phyloP scores from a whole-genome alignment of 2,797 vertebrate species.

The Amphiprion clarkii region DNA sequence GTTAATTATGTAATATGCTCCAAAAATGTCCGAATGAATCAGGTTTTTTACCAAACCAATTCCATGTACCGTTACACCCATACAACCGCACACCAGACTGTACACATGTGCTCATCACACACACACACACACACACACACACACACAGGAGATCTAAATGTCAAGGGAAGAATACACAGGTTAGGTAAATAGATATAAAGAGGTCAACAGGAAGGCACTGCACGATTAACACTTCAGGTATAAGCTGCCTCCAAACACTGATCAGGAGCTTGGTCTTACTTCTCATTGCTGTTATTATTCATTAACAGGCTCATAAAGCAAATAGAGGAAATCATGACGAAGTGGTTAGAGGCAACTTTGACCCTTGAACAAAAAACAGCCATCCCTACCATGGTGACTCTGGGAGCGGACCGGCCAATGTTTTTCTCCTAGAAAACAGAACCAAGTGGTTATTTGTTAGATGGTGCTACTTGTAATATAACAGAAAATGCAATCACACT shows the following conservation, averaged over 20 bases:
- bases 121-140: constrained; percentile 54
- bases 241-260: constrained; percentile 77
- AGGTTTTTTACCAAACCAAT: background rate
- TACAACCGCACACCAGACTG: constrained; percentile 51
- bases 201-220: constrained; percentile 65
- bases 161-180: constrained; percentile 64
- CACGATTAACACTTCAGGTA: constrained; percentile 69
- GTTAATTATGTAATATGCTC: background rate
- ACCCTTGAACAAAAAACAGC: constrained; percentile 79
- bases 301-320: constrained; percentile 35
- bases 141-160: constrained; percentile 74
- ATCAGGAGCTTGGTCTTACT: constrained; percentile 28
- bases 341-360: constrained; percentile 77
- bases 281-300: constrained; percentile 11
- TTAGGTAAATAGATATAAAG: constrained; percentile 60
- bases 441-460: constrained; percentile 76
- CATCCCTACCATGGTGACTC: constrained; percentile 90
- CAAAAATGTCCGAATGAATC: background rate
- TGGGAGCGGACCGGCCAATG: constrained; percentile 87
- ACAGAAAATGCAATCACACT: constrained; percentile 41
- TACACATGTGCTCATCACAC: constrained; percentile 65
- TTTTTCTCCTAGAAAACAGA: constrained; percentile 88
- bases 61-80: constrained; percentile 62
- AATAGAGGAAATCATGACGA: constrained; percentile 25
- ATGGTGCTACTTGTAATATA: constrained; percentile 26